Conservation (phyloP, 2,113 vertebrate species). For the Scortum barcoo region DNA sequence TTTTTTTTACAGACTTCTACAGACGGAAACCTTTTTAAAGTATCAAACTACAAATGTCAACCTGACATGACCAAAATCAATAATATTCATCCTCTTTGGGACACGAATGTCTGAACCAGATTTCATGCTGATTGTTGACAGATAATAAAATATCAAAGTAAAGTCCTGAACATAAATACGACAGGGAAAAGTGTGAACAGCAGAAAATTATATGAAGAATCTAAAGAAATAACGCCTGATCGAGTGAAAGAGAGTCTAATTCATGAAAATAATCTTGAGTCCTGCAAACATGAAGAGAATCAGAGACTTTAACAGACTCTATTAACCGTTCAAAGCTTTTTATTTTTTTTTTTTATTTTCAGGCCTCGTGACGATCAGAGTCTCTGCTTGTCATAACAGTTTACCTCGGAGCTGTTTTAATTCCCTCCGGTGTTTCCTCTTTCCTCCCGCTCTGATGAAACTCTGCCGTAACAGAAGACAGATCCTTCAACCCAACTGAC, state of each 20-base stretch:
- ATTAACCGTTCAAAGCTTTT: background rate
- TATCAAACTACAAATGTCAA: no score
- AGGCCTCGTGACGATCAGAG: slow-evolving; percentile 5
- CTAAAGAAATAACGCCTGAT: background rate
- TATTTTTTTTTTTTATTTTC: no score
- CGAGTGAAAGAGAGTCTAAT: background rate
- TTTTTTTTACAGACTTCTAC: background rate
- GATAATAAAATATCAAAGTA: no score
- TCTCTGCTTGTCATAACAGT: slow-evolving; percentile 41
- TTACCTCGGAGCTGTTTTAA: slow-evolving; percentile 18
- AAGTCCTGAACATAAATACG: background rate
- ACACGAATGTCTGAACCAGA: no score
- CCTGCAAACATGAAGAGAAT: background rate
- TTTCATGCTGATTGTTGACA: no score
- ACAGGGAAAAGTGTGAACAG: background rate
- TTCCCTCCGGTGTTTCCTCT: slow-evolving; percentile 15
- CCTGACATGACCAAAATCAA: no score
- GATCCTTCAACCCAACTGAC: background rate
- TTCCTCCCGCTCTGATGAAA: slow-evolving; percentile 13
- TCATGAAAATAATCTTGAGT: background rate
- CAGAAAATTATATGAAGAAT: background rate
- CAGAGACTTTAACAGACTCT: background rate
- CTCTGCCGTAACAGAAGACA: slow-evolving; percentile 26
- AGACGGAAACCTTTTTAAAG: background rate
- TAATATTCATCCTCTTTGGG: no score